Percentiles rank a stretch among this genome's conserved stretches.
Conservation (phyloP, 2,797 vertebrate species). For the Catostomus latipinnis region DNA sequence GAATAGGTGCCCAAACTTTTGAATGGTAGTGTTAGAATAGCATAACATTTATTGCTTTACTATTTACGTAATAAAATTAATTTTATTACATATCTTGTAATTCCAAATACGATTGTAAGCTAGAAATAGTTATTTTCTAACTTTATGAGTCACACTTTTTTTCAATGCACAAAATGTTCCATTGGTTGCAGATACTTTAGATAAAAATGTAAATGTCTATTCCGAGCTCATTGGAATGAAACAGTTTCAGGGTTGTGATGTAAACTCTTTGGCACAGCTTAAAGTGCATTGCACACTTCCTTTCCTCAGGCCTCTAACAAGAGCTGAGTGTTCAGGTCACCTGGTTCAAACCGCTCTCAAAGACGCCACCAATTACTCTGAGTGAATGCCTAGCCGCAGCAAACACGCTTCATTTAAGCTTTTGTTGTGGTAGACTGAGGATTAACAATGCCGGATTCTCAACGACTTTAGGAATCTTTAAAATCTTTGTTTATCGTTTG, state of each 20-base stretch:
- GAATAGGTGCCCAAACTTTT: too few species aligned
- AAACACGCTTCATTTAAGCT: constrained; percentile 54
- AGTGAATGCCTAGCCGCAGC: constrained; percentile 63
- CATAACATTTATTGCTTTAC: too few species aligned
- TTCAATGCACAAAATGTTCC: too few species aligned
- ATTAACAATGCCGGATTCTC: constrained; percentile 60
- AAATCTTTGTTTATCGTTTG: constrained; percentile 51
- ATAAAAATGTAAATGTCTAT: constrained; percentile 18
- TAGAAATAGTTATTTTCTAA: too few species aligned
- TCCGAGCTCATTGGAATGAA: not conserved
- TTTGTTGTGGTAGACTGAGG: constrained; percentile 49
- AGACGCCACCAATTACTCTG: constrained; percentile 58
- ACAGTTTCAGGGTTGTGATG: not conserved
- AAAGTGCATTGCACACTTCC: constrained; percentile 35
- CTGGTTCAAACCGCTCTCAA: constrained; percentile 58
- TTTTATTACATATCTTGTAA: too few species aligned
- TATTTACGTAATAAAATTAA: too few species aligned
- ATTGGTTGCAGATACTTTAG: not conserved
- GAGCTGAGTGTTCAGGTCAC: constrained; percentile 41
- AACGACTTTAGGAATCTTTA: constrained; percentile 55
- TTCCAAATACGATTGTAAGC: too few species aligned
- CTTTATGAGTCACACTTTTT: too few species aligned
- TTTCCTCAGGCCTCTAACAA: constrained; percentile 49
- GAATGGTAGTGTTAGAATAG: too few species aligned
- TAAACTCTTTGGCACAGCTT: constrained; percentile 7